These are phyloP conservation scores for Mesocentrotus franciscanus DNA, from an alignment of 53 echinoderm and acorn worm species.

Conservation along the genomic window DNA sequence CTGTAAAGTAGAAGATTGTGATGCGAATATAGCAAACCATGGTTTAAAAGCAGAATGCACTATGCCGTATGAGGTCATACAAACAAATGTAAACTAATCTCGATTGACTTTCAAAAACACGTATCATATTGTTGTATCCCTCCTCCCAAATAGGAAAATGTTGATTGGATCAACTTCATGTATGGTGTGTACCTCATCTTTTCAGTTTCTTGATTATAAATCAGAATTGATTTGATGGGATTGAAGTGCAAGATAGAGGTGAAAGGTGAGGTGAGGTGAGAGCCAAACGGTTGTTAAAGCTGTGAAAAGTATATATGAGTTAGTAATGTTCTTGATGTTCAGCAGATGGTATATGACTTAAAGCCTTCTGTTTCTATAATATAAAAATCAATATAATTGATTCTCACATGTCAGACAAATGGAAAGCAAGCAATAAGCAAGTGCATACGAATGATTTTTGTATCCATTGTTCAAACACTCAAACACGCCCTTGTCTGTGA, in stretches of 20 bases:
- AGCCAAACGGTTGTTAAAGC: not conserved
- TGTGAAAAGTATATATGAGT: no score
- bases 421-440: not conserved
- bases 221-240: not conserved
- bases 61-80: not conserved
- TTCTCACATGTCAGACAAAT: not conserved
- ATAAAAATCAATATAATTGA: not conserved
- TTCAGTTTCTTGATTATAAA: not conserved
- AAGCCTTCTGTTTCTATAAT: not conserved
- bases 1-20: not conserved
- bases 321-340: not conserved
- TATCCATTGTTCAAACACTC: constrained; percentile 11
- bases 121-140: not conserved
- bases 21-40: not conserved
- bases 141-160: not conserved
- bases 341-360: not conserved
- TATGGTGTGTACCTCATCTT: not conserved
- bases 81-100: not conserved
- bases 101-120: not conserved
- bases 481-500: not conserved
- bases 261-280: not conserved
- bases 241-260: not conserved
- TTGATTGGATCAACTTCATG: not conserved
- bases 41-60: not conserved
- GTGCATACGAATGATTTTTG: not conserved